These are phyloP conservation scores for Anas platyrhynchos DNA, from an alignment of 2,113 vertebrate species.

Conservation along the genomic window DNA sequence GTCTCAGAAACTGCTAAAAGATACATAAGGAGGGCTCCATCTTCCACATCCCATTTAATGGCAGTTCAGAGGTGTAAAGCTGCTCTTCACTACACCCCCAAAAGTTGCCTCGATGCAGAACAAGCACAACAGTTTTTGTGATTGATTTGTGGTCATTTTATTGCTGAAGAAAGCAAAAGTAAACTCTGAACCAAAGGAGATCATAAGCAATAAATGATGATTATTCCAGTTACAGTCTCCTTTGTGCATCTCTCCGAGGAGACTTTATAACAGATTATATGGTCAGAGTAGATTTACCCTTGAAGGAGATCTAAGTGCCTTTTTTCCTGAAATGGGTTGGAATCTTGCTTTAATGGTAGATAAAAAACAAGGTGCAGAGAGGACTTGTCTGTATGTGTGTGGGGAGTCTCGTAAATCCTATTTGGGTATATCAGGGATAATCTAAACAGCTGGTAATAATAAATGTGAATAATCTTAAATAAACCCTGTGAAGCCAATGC, in stretches of 20 bases:
- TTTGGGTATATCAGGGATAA: slow-evolving; percentile 54
- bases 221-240: slow-evolving; percentile 23
- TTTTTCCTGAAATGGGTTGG: slow-evolving; percentile 40
- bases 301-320: slow-evolving; percentile 48
- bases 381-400: background rate
- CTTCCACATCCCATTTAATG: background rate
- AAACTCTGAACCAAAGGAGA: slow-evolving; percentile 5
- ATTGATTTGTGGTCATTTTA: slow-evolving; percentile 1
- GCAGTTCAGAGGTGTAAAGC: background rate
- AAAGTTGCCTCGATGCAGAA: background rate
- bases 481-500: slow-evolving; percentile 5
- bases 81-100: background rate
- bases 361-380: slow-evolving; percentile 36
- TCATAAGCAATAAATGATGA: slow-evolving; percentile 28
- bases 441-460: slow-evolving; percentile 35
- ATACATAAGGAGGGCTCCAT: background rate
- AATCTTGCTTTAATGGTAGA: slow-evolving; percentile 67
- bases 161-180: slow-evolving; percentile 24
- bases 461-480: slow-evolving; percentile 36
- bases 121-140: background rate
- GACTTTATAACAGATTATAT: slow-evolving; percentile 38
- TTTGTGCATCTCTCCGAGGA: slow-evolving; percentile 39
- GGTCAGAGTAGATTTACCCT: slow-evolving; percentile 56
- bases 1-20: background rate
- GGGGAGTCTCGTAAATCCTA: slow-evolving; percentile 29